Evolutionary conservation across 2,113 vertebrate genomes (phyloP).

Genomic region (Cavia aperea): DNA sequence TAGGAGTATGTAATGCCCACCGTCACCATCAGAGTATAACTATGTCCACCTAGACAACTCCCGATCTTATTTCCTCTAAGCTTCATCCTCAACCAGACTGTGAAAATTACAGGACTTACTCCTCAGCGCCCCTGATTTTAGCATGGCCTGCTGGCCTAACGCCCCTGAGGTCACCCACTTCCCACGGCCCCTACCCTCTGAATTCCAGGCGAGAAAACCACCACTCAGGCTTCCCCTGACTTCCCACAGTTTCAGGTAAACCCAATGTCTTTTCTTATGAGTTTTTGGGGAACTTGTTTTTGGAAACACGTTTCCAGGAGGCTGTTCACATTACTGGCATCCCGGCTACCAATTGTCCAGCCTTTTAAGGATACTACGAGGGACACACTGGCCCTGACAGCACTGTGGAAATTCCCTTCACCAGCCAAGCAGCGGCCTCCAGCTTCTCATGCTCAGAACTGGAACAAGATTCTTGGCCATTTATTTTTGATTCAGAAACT

Average conservation of each 20-base stretch:
- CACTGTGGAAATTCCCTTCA: neutral
- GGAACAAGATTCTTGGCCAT: neutral
- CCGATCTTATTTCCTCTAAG: neutral
- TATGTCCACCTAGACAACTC: neutral
- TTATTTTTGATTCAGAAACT: conserved; percentile 24
- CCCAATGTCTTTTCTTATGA: neutral
- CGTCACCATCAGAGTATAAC: neutral
- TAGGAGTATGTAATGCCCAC: neutral
- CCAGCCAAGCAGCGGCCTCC: neutral
- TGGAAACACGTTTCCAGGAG: neutral
- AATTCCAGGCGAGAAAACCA: neutral
- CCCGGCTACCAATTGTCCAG: neutral
- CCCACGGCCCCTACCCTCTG: too few species aligned
- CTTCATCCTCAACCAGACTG: neutral
- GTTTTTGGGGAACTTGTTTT: neutral
- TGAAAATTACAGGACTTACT: neutral
- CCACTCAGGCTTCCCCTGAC: neutral
- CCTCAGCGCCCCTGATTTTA: neutral
- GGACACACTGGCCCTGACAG: neutral
- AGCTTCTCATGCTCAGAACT: neutral
- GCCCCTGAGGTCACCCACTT: neutral
- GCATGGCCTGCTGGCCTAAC: neutral
- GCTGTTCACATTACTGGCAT: neutral
- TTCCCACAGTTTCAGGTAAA: neutral
- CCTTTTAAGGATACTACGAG: neutral